Evolutionary conservation across 2,113 vertebrate genomes (phyloP).

Genomic region (Labeo rohita): DNA sequence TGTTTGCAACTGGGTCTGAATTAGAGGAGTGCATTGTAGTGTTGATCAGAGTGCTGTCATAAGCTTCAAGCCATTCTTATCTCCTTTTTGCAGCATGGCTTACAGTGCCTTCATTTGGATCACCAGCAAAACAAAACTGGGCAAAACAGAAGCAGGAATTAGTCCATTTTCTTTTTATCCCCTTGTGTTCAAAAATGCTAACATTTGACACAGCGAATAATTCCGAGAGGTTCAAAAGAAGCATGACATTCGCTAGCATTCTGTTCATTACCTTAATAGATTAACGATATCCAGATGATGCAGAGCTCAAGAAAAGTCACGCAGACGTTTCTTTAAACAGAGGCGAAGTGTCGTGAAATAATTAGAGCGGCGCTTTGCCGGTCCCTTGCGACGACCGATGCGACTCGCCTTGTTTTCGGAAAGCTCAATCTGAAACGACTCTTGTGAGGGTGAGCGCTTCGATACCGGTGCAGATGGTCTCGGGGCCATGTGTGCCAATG

Average conservation of each 20-base stretch:
- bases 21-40: constrained; percentile 50
- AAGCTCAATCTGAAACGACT: constrained; percentile 51
- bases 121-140: constrained; percentile 55
- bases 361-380: constrained; percentile 45
- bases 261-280: constrained; percentile 44
- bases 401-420: constrained; percentile 41
- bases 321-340: constrained; percentile 47
- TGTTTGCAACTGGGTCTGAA: constrained; percentile 54
- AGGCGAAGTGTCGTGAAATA: constrained; percentile 52
- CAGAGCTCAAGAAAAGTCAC: constrained; percentile 39
- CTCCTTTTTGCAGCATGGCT: constrained; percentile 59
- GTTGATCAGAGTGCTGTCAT: constrained; percentile 55
- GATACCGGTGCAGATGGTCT: constrained; percentile 55
- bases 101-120: constrained; percentile 53
- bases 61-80: constrained; percentile 60
- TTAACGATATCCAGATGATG: constrained; percentile 48
- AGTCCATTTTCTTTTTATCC: constrained; percentile 23
- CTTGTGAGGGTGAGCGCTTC: constrained; percentile 37
- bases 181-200: constrained; percentile 39
- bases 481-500: constrained; percentile 58
- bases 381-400: constrained; percentile 24
- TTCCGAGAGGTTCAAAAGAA: constrained; percentile 23
- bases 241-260: not conserved
- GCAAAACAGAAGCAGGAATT: constrained; percentile 46
- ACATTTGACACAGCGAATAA: constrained; percentile 33